A percentile compares a stretch with the other conserved stretches of the same genome.
These are phyloP conservation scores for Crypturellus tataupa DNA, from an alignment of 2,797 vertebrate genomes.

Conservation along the genomic window DNA sequence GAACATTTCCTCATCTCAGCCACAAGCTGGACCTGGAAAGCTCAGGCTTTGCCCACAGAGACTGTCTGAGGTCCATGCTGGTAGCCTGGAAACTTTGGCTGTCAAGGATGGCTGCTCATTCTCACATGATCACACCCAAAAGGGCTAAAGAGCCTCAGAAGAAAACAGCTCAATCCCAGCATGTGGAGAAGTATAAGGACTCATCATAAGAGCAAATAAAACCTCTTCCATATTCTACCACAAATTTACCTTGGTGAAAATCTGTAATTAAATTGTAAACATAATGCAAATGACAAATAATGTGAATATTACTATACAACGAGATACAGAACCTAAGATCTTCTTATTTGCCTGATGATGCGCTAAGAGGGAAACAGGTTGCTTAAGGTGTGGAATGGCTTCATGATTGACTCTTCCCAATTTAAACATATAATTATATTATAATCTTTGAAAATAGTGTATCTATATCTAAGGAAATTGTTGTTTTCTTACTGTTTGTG, in stretches of 20 bases:
- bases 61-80: background rate
- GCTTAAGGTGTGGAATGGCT: background rate
- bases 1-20: background rate
- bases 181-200: background rate
- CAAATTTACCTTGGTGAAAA: constrained; percentile 4
- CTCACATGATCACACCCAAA: background rate
- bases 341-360: constrained; percentile 52
- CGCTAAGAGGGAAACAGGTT: constrained; percentile 73
- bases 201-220: background rate
- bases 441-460: background rate
- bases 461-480: constrained; percentile 18
- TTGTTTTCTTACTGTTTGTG: background rate
- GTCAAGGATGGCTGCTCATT: background rate
- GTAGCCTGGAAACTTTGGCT: background rate
- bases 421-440: background rate
- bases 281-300: background rate
- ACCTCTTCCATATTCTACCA: background rate
- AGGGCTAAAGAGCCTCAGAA: background rate
- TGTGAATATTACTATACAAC: background rate
- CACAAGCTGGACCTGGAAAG: background rate
- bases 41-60: background rate
- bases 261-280: constrained; percentile 25
- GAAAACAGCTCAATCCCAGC: background rate
- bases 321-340: background rate
- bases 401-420: background rate